Evolutionary conservation across 2,797 vertebrate genomes (phyloP), one percentile per base, ranked within the genome.

Genomic region (Molossus alvarezi): DNA sequence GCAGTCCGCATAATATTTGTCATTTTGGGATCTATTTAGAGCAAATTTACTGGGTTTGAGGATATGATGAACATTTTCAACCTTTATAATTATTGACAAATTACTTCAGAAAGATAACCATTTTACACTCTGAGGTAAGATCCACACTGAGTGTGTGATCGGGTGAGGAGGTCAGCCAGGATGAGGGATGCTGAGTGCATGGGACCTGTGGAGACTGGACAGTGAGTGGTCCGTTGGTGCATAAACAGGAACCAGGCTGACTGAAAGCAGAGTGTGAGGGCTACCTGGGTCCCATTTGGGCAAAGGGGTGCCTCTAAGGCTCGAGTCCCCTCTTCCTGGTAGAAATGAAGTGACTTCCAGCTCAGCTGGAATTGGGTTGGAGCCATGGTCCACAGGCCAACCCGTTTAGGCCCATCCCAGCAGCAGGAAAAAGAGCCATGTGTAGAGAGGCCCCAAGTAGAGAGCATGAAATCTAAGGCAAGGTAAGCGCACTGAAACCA

Each of bases 1-100:
- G 45, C 53, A 45, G 62, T 73, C 79, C n/a, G 51, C 33, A 62
- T 53, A 65, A 58, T 65, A 29, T 37, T 69, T 3, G n/a, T 81
- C n/a, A 57, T n/a, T 91, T 95, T 64, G 69, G 55, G 55, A 4
- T 64, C 29, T 79, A 60, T 88, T 88, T 90, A 33, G 21, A 87
- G 55, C 27, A 45, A n/a, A 37, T 87, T 55, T 62, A 41, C 5
- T 41, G 80, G 62, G 27, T 53, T 62, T n/a, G 85, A 89, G 60
- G 37, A 27, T 77, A n/a, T 79, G 90, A 37, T 60, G 76, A 91
- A 57, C 25, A 18, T 91, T 87, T 73, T 71, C 41, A 87, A 94
- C 29, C 53, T 90, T 90, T 73, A 25, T 37, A 41, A 29, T 85
- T 93, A 92, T 3, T 69, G 53, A 77, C 25, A 79, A 23, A 48